Evolutionary conservation across 2,113 vertebrate species (phyloP).

Genomic region (Carollia perspicillata): DNA sequence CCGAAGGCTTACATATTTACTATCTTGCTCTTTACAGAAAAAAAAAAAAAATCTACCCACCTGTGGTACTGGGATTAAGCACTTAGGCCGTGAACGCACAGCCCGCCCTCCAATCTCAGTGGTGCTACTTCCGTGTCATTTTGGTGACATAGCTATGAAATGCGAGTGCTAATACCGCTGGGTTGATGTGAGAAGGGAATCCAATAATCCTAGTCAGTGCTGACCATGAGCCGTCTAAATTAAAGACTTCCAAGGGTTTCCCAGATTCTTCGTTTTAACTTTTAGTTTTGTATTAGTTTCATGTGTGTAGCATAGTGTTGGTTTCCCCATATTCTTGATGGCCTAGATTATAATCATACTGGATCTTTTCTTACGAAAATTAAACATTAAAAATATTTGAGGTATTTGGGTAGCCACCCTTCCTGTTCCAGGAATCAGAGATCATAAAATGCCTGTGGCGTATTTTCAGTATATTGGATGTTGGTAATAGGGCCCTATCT

Average conservation of each 20-base stretch:
- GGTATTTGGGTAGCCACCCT: not conserved
- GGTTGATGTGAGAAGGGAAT: not conserved
- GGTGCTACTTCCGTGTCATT: not conserved
- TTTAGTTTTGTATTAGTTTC: not conserved
- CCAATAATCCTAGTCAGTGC: not conserved
- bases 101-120: not conserved
- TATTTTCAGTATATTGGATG: not conserved
- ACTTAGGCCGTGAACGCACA: not conserved
- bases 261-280: not conserved
- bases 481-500: not conserved
- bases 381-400: slow-evolving; percentile 25
- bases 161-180: not conserved
- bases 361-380: slow-evolving; percentile 4
- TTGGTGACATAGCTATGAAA: not conserved
- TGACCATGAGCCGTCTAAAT: not conserved
- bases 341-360: not conserved
- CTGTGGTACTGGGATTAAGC: not conserved
- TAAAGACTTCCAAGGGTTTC: not conserved
- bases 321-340: not conserved
- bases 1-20: not conserved
- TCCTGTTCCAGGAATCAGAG: slow-evolving; percentile 29
- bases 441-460: not conserved
- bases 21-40: not conserved
- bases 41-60: not conserved
- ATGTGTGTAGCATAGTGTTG: too few species aligned